A percentile compares a stretch with the other conserved stretches of the same genome.
These are phyloP conservation scores for Aleiodes testaceus DNA, from an alignment of 2,888 invertebrate species.

Conservation along the genomic window DNA sequence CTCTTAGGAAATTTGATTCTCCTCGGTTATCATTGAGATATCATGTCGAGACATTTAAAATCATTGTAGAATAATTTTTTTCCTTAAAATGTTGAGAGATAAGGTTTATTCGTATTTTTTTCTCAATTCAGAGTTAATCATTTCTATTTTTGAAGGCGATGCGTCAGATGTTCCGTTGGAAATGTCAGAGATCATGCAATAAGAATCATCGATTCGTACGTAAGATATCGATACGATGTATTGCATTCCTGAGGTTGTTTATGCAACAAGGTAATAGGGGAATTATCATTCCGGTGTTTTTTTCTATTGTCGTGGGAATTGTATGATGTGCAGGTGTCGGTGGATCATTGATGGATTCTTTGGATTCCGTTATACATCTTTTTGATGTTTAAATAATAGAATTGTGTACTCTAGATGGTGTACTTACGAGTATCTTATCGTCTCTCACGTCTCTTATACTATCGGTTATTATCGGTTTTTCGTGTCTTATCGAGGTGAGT, in stretches of 20 bases:
- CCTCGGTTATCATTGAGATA: slow-evolving; percentile 15
- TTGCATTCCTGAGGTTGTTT: slow-evolving; percentile 25
- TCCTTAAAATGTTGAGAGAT: no score
- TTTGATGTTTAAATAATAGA: slow-evolving; percentile 17
- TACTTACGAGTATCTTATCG: slow-evolving; percentile 12
- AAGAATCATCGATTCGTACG: slow-evolving; percentile 10
- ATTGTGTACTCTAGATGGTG: neutral
- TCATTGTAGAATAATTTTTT: neutral
- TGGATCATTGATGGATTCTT: neutral
- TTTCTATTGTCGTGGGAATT: slow-evolving; percentile 25
- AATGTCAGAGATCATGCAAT: slow-evolving; percentile 29
- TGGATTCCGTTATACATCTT: neutral
- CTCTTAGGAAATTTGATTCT: slow-evolving; percentile 29
- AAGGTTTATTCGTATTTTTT: no score
- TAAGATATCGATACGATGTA: slow-evolving; percentile 21
- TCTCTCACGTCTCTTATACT: slow-evolving; percentile 36
- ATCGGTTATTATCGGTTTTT: slow-evolving; percentile 53
- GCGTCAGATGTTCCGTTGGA: slow-evolving; percentile 14
- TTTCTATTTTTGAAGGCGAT: slow-evolving; percentile 8
- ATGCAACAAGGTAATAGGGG: neutral
- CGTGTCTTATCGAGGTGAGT: slow-evolving; percentile 60
- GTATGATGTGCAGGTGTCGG: neutral
- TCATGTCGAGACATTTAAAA: slow-evolving; percentile 16
- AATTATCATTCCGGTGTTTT: neutral
- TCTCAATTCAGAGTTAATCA: no score